Percentiles rank a stretch among this genome's conserved stretches.
phyloP scores from a whole-genome alignment of 2,888 invertebrate genomes.

The Antitype chi region DNA sequence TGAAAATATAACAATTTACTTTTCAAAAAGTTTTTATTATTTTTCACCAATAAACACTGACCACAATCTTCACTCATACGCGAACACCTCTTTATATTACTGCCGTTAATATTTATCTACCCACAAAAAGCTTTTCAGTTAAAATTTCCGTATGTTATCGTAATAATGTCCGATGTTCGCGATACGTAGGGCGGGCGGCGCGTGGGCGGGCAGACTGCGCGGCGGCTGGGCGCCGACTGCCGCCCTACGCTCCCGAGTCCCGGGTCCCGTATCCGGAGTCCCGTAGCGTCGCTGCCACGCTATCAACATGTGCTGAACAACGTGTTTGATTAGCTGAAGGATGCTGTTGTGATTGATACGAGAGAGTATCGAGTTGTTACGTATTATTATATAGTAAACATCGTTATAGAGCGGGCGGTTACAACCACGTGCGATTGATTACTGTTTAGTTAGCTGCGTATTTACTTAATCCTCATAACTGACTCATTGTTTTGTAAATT shows the following conservation, averaged over 20 bases:
- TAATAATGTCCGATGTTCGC: conserved; percentile 28
- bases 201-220: conserved; percentile 68
- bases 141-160: conserved; percentile 39
- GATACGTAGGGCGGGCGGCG: conserved; percentile 59
- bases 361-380: background rate
- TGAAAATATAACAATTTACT: background rate
- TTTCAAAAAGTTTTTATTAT: background rate
- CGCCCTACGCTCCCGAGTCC: conserved; percentile 47
- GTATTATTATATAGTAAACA: background rate
- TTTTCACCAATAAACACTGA: background rate
- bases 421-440: background rate
- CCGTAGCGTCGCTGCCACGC: background rate
- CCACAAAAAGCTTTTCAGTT: conserved; percentile 24
- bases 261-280: background rate
- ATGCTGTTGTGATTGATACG: conserved; percentile 22
- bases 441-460: conserved; percentile 21
- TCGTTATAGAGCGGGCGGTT: background rate
- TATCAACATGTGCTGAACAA: conserved; percentile 19
- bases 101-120: background rate
- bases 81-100: background rate
- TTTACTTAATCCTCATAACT: background rate
- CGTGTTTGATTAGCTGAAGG: conserved; percentile 31
- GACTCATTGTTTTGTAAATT: background rate
- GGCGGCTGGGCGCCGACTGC: conserved; percentile 73
- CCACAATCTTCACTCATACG: background rate